Evolutionary conservation across 2,797 vertebrate species (phyloP), one percentile per base, ranked within the genome.

Genomic region (Staurois parvus): DNA sequence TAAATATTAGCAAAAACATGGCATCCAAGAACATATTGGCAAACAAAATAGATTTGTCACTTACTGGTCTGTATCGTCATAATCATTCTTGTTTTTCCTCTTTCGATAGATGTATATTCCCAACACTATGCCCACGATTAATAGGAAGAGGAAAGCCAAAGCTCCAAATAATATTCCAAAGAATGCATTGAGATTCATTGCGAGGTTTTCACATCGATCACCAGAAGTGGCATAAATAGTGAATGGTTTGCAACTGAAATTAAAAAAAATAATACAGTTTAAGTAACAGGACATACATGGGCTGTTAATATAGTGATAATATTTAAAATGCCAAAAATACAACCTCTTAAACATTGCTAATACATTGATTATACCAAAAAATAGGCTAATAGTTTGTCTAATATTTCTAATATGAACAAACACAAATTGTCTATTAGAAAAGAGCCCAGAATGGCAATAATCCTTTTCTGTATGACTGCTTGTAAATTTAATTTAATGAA

Each of bases 161-260:
- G 90, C 32, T 72, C 92, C 93, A 70, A 95, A 88, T 73, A 94
- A 34, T 88, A 94, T 93, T 40, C 93, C 89, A 0, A 94, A 89
- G 88, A 93, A 94, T 2, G 91, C 90, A 0, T 83, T 3, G 0
- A 91, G 89, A 73, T 90, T 91, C 88, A 95, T 0, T 19, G 92
- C 87, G 45, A 94, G 85, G 19, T 28, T 42, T 77, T 94, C 89
- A 0, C 93, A 95, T 24, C 0, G 91, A 0, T 76, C 0, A 0
- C 94, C 94, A 0, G 84, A 37, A 0, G 91, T 79, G 0, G 42
- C 86, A 83, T 92, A 94, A 87, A 94, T 90, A 85, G 91, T 91
- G 89, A 89, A 94, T 13, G 91, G 76, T 59, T 72, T 17, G 34
- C 94, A 95, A 84, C 94, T 95, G 82, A 5, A 3, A 68, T 0